Base-by-base conservation (phyloP, 2,888 invertebrate genomes). In the Unio delphinus region DNA sequence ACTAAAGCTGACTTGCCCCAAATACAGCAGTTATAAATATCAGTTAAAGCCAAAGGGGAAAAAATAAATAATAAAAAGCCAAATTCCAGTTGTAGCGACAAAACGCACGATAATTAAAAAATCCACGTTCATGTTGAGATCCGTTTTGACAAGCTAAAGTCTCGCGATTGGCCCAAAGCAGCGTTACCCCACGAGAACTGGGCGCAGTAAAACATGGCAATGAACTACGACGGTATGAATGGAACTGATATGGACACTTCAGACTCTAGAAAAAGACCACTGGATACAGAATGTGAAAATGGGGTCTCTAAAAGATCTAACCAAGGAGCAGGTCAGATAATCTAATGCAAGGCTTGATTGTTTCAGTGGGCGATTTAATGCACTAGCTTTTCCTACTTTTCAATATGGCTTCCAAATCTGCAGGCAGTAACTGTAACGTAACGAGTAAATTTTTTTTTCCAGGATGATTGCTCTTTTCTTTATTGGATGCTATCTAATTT, bases 181-280 rank as follows among this genome's bases (percentile, higher is more conserved):
- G 80, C 85, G 86, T 83, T 85, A 85, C 85, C 83, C 86, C 85
- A 83, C 86, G 87, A 87, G 87, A 87, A 84, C 86, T 86, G 86
- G 84, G 84, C 86, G 83, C 81, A 83, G 82, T 82, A 81, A 80
- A 81, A 83, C 83, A 86, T 84, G 85, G 85, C 86, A 78, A 84
- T 85, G 83, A 86, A 81, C 80, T 87, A 83, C 85, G 85, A 86
- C 84, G 83, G 84, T 83, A 86, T 86, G 82, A 86, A 86, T 84
- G 86, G 84, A 80, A 81, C 83, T 80, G 86, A 85, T 76, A 86
- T 86, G 86, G 86, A 86, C 85, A 85, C 86, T 80, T 85, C 86
- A 76, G 89, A 89, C 83, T 89, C 89, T 74, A 83, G 89, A 78
- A 89, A 89, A 88, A 83, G 89, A 80, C 89, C 89, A 75, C 84